Base-by-base conservation (phyloP, 1,140 invertebrate species). In the Hirudo medicinalis region DNA sequence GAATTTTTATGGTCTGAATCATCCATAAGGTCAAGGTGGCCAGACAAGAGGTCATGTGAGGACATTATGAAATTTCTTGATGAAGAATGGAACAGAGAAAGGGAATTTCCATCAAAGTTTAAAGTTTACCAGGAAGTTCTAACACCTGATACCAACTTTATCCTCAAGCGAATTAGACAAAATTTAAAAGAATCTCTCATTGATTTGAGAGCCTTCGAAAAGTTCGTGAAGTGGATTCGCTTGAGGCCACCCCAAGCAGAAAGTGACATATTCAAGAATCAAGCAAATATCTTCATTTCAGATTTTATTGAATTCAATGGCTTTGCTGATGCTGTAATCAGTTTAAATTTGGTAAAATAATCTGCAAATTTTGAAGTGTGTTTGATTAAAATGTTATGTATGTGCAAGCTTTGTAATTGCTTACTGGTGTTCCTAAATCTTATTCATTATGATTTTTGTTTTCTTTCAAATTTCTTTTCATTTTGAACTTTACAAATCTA, bases 231-330 rank as follows among this genome's bases (percentile, higher is more conserved):
- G 11, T 63, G 57, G 57, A n/a, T 63, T 11, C 22, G 22, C 15
- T 25, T 9, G 11, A 63, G 57, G 20, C 57, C 11, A 20, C 8
- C 57, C 22, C 2, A 15, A 63, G 20, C 57, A 63, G 57, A 63
- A 22, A n/a, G 22, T 63, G 29, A 20, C 4, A 63, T 25, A n/a
- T 22, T 25, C 0, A 63, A 63, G 8, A 63, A 49, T 49, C 57
- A 63, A 63, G 57, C 57, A 22, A 63, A 63, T 63, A 63, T 63
- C 57, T 63, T 63, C 29, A 25, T 63, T 25, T 4, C 57, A 22
- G 57, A 63, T 63, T 63, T 63, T 22, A 20, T 63, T 63, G 57
- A 63, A 32, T n/a, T 32, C 0, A 32, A 22, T 25, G 57, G 29
- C 29, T 63, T 63, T 32, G 20, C 57, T n/a, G 20, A 63, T 63